Conservation (phyloP, 1,140 invertebrate genomes). For the Macrobrachium rosenbergii region DNA sequence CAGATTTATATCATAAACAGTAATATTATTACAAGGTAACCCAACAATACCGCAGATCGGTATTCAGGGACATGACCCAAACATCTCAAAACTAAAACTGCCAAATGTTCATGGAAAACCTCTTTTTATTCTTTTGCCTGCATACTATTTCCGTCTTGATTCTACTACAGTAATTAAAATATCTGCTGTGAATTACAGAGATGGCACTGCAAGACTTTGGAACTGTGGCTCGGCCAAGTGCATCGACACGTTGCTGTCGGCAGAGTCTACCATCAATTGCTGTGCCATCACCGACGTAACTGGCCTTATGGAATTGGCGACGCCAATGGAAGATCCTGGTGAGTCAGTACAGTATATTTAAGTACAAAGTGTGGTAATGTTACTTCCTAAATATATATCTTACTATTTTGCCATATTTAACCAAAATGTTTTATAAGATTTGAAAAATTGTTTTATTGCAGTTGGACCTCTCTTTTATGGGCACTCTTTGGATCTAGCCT, state of each 20-base stretch:
- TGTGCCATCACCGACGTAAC: slow-evolving; percentile 69
- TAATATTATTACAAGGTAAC: too few species aligned
- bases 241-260: slow-evolving; percentile 73
- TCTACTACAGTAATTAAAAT: background rate
- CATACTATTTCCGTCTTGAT: background rate
- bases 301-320: slow-evolving; percentile 69
- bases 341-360: slow-evolving; percentile 61
- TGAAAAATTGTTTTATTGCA: too few species aligned
- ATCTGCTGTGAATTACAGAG: slow-evolving; percentile 70
- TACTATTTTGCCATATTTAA: too few species aligned
- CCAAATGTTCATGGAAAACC: too few species aligned
- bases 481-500: too few species aligned
- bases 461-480: too few species aligned
- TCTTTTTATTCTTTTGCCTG: too few species aligned
- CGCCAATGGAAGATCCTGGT: slow-evolving; percentile 67
- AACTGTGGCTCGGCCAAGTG: slow-evolving; percentile 78
- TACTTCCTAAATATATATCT: background rate
- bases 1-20: too few species aligned
- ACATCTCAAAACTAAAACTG: too few species aligned
- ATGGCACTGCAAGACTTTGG: slow-evolving; percentile 81
- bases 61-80: too few species aligned
- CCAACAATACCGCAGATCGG: too few species aligned
- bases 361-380: slow-evolving; percentile 13
- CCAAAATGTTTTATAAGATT: too few species aligned
- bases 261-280: slow-evolving; percentile 72